Percentiles rank a stretch among this genome's conserved stretches.
Conservation (phyloP, 2,797 vertebrate species). For the Pseudochirops cupreus region DNA sequence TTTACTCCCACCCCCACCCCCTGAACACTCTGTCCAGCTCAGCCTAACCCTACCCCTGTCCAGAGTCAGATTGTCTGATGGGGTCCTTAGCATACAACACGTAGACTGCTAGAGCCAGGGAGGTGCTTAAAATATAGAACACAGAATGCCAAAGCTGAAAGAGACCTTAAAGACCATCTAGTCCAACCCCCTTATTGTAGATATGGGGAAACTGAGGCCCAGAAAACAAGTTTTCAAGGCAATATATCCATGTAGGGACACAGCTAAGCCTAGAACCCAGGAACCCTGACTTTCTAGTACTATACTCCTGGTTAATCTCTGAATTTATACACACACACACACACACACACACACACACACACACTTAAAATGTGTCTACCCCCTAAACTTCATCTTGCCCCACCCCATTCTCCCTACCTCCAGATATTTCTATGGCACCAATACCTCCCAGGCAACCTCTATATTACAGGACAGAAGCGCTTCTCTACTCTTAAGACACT, state of each 20-base stretch:
- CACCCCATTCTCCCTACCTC: background rate
- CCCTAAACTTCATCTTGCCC: background rate
- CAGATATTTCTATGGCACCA: background rate
- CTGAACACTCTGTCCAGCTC: background rate
- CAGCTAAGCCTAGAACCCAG: background rate
- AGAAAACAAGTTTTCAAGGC: background rate
- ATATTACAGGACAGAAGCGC: background rate
- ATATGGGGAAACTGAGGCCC: background rate
- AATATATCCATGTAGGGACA: background rate
- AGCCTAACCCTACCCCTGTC: background rate
- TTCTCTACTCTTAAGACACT: background rate
- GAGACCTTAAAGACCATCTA: background rate
- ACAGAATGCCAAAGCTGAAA: background rate
- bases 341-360: no score
- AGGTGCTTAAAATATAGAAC: background rate
- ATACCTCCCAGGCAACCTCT: background rate
- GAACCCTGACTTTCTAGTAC: background rate
- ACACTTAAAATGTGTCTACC: background rate
- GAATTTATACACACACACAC: background rate
- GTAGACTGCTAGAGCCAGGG: background rate
- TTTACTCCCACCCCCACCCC: background rate
- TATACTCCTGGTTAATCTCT: background rate
- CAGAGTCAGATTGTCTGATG: background rate
- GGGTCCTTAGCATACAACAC: background rate
- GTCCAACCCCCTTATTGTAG: background rate